A percentile compares a stretch with the other conserved stretches of the same genome.
These are phyloP conservation scores for Adelosebastes latens DNA, from an alignment of 2,797 vertebrate genomes.

Conservation along the genomic window DNA sequence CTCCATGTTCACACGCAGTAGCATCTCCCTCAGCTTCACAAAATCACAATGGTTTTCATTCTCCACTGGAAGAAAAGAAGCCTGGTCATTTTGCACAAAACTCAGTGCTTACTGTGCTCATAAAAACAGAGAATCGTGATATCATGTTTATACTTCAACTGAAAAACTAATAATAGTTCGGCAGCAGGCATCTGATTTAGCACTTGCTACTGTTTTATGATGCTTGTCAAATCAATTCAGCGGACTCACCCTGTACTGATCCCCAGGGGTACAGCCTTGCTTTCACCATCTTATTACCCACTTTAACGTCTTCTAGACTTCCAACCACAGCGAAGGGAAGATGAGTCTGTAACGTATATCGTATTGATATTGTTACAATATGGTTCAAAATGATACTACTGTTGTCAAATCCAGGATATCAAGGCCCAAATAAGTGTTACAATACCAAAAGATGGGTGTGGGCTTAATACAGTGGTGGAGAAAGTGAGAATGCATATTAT, in stretches of 20 bases:
- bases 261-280: slow-evolving; percentile 98
- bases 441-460: background rate
- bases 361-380: background rate
- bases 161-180: background rate
- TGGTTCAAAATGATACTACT: background rate
- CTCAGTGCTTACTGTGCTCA: background rate
- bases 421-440: background rate
- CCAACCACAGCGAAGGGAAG: slow-evolving; percentile 97
- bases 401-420: too few relatives aligned
- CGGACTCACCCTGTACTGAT: slow-evolving; percentile 93
- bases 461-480: background rate
- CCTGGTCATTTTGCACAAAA: background rate
- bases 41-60: slow-evolving; percentile 98
- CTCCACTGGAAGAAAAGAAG: slow-evolving; percentile 86
- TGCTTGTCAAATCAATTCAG: slow-evolving; percentile 17
- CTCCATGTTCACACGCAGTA: slow-evolving; percentile 97
- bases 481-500: background rate
- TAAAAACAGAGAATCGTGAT: background rate
- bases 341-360: slow-evolving; percentile 83
- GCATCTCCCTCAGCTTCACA: slow-evolving; percentile 96
- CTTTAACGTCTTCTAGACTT: slow-evolving; percentile 93
- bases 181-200: slow-evolving; percentile 9
- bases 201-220: slow-evolving; percentile 5
- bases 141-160: background rate
- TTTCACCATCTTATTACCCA: slow-evolving; percentile 96